phyloP scores from a whole-genome alignment of 2,888 invertebrate species.

The Myathropa florea region DNA sequence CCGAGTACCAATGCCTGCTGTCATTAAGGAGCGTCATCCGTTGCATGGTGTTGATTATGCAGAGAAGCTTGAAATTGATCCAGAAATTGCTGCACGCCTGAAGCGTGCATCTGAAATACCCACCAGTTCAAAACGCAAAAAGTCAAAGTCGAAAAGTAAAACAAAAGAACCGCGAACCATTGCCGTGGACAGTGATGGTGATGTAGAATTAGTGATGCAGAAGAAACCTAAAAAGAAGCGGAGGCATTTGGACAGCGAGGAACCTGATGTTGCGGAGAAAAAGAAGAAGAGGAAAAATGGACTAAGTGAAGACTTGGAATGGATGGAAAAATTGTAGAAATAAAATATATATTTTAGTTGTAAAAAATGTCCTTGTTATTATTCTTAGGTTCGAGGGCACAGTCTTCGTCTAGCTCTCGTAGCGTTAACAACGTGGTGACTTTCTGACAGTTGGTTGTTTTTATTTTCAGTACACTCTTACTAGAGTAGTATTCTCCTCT shows the following conservation, averaged over 20 bases:
- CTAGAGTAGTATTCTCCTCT: too few species aligned
- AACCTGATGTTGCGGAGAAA: not conserved
- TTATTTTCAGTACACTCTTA: too few species aligned
- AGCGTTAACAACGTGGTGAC: too few species aligned
- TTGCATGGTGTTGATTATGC: conserved; percentile 73
- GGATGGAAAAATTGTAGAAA: conserved; percentile 71
- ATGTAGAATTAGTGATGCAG: conserved; percentile 58
- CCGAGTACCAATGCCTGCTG: conserved; percentile 72
- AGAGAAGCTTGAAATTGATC: conserved; percentile 68
- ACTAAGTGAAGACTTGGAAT: conserved; percentile 69
- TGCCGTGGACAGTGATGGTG: conserved; percentile 63
- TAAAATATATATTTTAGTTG: conserved; percentile 23
- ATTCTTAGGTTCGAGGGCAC: not conserved
- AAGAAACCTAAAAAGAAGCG: conserved; percentile 61
- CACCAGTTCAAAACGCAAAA: conserved; percentile 26
- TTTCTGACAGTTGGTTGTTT: too few species aligned
- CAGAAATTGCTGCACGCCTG: conserved; percentile 67
- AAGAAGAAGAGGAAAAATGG: conserved; percentile 54
- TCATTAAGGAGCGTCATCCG: conserved; percentile 74
- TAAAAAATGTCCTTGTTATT: not conserved
- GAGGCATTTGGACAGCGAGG: conserved; percentile 51
- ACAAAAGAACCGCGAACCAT: conserved; percentile 15
- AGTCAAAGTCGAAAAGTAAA: conserved; percentile 27
- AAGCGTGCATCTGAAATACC: conserved; percentile 68
- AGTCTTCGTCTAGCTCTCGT: too few species aligned